phyloP scores from a whole-genome alignment of 2,888 invertebrate species.

The Nymphalis polychloros region DNA sequence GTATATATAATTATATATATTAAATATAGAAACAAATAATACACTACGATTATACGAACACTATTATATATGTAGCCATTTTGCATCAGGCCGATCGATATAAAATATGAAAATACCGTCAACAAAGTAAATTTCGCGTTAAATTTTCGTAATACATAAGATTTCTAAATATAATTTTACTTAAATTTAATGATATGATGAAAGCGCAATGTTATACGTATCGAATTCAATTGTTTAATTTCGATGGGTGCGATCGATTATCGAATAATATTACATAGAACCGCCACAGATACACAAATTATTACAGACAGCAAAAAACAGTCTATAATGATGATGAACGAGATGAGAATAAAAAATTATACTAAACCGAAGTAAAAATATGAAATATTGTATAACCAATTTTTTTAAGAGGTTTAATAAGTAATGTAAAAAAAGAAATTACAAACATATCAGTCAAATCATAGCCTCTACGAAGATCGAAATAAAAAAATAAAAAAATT shows the following conservation, averaged over 20 bases:
- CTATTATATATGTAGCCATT: constrained; percentile 19
- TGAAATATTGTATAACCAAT: neutral
- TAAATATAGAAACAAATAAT: neutral
- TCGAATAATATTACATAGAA: neutral
- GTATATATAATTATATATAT: neutral
- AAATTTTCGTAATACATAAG: constrained; percentile 32
- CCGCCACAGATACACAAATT: neutral
- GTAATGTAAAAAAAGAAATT: neutral
- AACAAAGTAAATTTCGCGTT: constrained; percentile 30
- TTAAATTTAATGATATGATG: constrained; percentile 77
- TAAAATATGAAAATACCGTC: constrained; percentile 26
- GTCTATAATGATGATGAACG: too few species aligned
- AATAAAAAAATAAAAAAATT: constrained; percentile 1
- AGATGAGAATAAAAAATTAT: too few species aligned
- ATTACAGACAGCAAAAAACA: too few species aligned
- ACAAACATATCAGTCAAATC: constrained; percentile 23
- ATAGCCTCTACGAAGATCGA: constrained; percentile 24
- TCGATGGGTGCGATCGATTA: neutral
- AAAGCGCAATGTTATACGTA: constrained; percentile 63
- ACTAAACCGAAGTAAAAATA: too few species aligned
- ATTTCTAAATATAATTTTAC: constrained; percentile 51
- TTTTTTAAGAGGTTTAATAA: neutral
- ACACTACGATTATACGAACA: constrained; percentile 4
- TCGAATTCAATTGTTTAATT: neutral
- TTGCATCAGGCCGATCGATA: constrained; percentile 23